phyloP scores from a whole-genome alignment of 1,140 invertebrate genomes.

The Sycophaga agraensis region DNA sequence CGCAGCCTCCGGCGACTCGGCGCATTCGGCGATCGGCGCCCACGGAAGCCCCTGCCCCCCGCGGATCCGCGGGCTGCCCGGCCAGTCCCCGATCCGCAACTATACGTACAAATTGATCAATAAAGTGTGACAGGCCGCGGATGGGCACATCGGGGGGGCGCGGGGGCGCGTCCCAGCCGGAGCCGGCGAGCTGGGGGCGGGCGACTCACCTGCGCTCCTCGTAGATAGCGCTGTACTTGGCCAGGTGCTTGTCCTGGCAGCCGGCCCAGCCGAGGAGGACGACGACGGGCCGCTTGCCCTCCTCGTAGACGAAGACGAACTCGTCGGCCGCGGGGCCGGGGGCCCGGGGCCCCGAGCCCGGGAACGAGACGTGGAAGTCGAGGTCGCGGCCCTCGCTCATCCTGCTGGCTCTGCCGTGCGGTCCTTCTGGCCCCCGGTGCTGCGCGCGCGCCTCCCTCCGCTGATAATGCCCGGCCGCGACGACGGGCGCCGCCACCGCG shows the following conservation, averaged over 20 bases:
- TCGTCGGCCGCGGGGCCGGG: slow-evolving; percentile 4
- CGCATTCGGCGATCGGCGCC: too few relatives aligned
- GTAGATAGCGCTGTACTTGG: slow-evolving; percentile 78
- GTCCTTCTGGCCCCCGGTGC: background rate
- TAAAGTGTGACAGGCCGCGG: too few relatives aligned
- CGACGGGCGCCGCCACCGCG: too few relatives aligned
- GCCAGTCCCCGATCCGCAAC: too few relatives aligned
- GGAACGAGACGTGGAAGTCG: slow-evolving; percentile 6
- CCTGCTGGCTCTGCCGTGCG: background rate
- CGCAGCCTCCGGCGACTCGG: too few relatives aligned
- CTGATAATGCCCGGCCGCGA: too few relatives aligned
- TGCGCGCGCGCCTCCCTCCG: background rate
- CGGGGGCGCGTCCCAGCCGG: too few relatives aligned
- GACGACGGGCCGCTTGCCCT: slow-evolving; percentile 69
- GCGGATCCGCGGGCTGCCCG: too few relatives aligned
- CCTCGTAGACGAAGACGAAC: slow-evolving; percentile 35
- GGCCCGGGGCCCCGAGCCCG: background rate
- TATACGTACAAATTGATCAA: too few relatives aligned
- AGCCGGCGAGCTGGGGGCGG: too few relatives aligned
- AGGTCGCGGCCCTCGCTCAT: background rate
- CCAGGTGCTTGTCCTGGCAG: slow-evolving; percentile 73
- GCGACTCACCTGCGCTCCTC: slow-evolving; percentile 75
- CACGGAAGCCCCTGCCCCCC: too few relatives aligned
- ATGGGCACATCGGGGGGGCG: too few relatives aligned
- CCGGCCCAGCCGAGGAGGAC: slow-evolving; percentile 78